Conservation (phyloP, 2,113 vertebrate genomes). For the Pelmatolapia mariae region DNA sequence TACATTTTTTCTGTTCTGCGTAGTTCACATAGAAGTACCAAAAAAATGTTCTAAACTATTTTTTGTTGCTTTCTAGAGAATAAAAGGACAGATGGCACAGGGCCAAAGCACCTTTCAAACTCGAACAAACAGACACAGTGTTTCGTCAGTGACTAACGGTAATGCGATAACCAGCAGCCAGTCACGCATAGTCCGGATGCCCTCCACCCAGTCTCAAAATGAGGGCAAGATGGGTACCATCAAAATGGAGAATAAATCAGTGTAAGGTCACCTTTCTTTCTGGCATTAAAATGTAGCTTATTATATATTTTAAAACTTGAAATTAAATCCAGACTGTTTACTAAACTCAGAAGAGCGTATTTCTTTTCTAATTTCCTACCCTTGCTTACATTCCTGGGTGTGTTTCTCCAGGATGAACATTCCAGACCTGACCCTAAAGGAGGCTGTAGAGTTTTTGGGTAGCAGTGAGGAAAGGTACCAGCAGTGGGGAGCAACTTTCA, state of each 20-base stretch:
- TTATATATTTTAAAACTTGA: background rate
- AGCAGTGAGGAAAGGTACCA: slow-evolving; percentile 73
- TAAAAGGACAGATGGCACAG: slow-evolving; percentile 30
- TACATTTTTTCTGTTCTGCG: background rate
- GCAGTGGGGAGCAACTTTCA: slow-evolving; percentile 83
- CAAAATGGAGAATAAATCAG: slow-evolving; percentile 12
- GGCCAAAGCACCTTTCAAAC: slow-evolving; percentile 43
- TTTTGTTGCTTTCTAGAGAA: background rate
- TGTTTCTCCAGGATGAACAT: slow-evolving; percentile 48
- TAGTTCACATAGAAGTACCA: background rate
- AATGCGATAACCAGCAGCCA: slow-evolving; percentile 16
- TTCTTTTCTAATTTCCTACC: background rate
- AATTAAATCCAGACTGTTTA: background rate
- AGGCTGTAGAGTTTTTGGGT: slow-evolving; percentile 80
- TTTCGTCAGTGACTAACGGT: slow-evolving; percentile 2
- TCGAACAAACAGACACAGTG: slow-evolving; percentile 63
- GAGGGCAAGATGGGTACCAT: slow-evolving; percentile 26
- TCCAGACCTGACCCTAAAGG: slow-evolving; percentile 74
- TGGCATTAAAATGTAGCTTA: background rate
- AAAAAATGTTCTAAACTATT: background rate
- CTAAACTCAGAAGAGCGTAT: background rate
- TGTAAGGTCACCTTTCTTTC: slow-evolving; percentile 24
- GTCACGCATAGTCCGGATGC: background rate
- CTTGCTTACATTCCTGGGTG: background rate
- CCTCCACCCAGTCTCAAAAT: background rate